phyloP scores from a whole-genome alignment of 2,797 vertebrate genomes.

The Platyrinchus mystaceus region DNA sequence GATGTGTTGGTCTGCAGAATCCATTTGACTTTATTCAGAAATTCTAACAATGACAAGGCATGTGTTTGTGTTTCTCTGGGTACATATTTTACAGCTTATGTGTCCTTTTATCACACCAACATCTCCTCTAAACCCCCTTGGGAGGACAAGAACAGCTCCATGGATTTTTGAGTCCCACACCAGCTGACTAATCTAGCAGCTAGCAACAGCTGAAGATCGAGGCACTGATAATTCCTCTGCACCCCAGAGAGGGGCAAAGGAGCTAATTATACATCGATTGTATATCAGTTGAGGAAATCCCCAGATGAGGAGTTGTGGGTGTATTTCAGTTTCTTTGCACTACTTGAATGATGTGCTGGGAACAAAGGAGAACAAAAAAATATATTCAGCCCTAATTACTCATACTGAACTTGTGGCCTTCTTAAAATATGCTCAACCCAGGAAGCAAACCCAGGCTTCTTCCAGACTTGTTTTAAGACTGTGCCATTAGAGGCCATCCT shows the following conservation, averaged over 20 bases:
- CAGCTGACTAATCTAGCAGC: background rate
- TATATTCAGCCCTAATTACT: constrained; percentile 2
- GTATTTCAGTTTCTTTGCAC: constrained; percentile 31
- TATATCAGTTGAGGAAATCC: constrained; percentile 47
- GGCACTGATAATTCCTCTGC: background rate
- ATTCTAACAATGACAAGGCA: background rate
- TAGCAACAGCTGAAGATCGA: background rate
- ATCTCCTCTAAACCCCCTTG: background rate
- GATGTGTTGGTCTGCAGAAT: background rate
- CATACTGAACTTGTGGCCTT: background rate
- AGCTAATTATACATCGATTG: background rate
- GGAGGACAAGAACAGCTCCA: background rate
- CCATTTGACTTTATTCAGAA: background rate
- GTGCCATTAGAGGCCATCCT: background rate
- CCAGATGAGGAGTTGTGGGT: constrained; percentile 27
- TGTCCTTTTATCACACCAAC: background rate
- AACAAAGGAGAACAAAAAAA: background rate
- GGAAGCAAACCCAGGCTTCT: background rate
- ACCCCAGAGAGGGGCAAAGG: background rate
- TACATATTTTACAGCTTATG: background rate
- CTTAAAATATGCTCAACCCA: background rate
- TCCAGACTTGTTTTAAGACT: background rate
- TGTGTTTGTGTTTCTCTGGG: background rate
- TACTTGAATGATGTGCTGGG: background rate
- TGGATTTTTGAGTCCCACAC: background rate